phyloP scores from a whole-genome alignment of 2,888 invertebrate genomes.

The Rosalia funebris region DNA sequence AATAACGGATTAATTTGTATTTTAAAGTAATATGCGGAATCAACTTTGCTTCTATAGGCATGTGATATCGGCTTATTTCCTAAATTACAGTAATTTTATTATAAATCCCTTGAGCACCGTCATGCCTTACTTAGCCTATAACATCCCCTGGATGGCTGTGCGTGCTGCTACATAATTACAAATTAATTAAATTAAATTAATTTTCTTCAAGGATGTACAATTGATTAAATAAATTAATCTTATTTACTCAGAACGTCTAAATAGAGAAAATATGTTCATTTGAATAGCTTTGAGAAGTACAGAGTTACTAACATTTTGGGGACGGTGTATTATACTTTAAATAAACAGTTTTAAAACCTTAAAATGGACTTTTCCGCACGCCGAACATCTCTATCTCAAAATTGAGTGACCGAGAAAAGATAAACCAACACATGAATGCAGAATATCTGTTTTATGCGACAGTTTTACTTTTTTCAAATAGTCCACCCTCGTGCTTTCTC shows the following conservation, averaged over 20 bases:
- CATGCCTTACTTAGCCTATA: not conserved
- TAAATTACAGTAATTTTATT: conserved; percentile 11
- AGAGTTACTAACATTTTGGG: too few relatives aligned
- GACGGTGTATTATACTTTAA: too few relatives aligned
- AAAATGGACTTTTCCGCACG: too few relatives aligned
- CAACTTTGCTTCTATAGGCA: not conserved
- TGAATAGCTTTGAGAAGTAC: too few relatives aligned
- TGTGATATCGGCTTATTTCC: conserved; percentile 1
- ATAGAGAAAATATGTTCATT: not conserved
- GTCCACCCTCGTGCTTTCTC: too few relatives aligned
- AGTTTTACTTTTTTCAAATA: too few relatives aligned
- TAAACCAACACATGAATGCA: too few relatives aligned
- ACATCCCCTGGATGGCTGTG: not conserved
- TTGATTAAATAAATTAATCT: not conserved
- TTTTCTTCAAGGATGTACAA: not conserved
- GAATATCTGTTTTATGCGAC: too few relatives aligned
- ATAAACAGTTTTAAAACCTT: too few relatives aligned
- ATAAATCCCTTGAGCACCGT: not conserved
- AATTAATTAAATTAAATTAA: conserved; percentile 12
- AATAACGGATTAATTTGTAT: too few relatives aligned
- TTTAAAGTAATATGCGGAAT: not conserved
- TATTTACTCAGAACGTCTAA: not conserved
- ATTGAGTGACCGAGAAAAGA: too few relatives aligned
- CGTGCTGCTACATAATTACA: conserved; percentile 14
- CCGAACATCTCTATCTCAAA: too few relatives aligned